These are phyloP conservation scores for Brenthis hecate DNA, from an alignment of 2,888 invertebrate genomes.

Conservation along the genomic window DNA sequence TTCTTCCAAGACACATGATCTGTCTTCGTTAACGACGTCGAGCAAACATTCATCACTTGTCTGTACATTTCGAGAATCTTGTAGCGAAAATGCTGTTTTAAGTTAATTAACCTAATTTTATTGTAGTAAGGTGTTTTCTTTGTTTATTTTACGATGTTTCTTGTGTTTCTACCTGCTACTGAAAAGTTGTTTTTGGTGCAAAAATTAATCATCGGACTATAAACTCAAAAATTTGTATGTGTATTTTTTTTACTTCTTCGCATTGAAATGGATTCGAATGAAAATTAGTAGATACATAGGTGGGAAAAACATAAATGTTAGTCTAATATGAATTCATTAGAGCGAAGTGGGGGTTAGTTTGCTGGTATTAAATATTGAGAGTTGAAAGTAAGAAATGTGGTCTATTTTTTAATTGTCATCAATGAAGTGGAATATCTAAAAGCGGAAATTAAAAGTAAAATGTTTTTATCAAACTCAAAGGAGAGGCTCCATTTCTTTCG, in stretches of 20 bases:
- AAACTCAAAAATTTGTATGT: too few species aligned
- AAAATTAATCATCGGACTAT: too few species aligned
- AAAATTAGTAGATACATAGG: too few species aligned
- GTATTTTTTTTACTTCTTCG: too few species aligned
- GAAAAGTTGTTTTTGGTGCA: too few species aligned
- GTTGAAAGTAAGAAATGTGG: neutral
- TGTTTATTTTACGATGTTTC: too few species aligned
- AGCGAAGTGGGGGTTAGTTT: neutral
- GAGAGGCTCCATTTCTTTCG: slow-evolving; percentile 1
- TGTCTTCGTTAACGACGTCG: slow-evolving; percentile 16
- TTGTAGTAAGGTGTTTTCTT: neutral
- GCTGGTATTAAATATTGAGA: neutral
- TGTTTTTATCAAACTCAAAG: slow-evolving; percentile 15
- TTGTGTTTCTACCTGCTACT: too few species aligned
- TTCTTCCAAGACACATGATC: slow-evolving; percentile 12
- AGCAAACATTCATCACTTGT: slow-evolving; percentile 17
- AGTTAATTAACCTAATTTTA: neutral
- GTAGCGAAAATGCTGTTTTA: neutral
- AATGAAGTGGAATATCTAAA: slow-evolving; percentile 5
- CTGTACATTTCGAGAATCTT: slow-evolving; percentile 3
- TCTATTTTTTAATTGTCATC: slow-evolving; percentile 14
- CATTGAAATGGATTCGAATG: too few species aligned
- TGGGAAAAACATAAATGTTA: too few species aligned
- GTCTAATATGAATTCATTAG: too few species aligned
- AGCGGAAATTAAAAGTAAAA: slow-evolving; percentile 10